These are phyloP conservation scores for Talpa occidentalis DNA, from an alignment of 2,113 vertebrate species.

Conservation along the genomic window DNA sequence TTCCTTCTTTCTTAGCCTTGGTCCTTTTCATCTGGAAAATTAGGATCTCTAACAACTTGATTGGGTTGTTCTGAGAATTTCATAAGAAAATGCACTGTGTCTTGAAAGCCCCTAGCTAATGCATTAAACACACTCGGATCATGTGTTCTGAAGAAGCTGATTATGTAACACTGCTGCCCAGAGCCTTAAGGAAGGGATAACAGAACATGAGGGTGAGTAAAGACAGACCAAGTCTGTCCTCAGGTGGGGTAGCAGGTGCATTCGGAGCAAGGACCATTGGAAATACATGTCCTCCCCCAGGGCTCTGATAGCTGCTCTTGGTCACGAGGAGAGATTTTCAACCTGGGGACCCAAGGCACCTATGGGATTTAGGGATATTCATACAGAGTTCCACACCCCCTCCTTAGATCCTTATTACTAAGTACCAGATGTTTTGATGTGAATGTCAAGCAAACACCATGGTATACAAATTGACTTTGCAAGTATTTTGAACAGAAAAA, in stretches of 20 bases:
- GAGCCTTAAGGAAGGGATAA: background rate
- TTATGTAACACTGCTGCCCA: background rate
- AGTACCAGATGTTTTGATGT: background rate
- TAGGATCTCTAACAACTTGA: background rate
- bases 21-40: background rate
- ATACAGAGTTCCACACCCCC: too few species aligned
- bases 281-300: accelerated
- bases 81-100: background rate
- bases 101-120: background rate
- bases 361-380: background rate
- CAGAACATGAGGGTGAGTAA: background rate
- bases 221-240: too few species aligned
- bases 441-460: background rate
- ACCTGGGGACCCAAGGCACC: background rate
- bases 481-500: background rate
- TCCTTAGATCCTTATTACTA: background rate
- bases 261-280: background rate
- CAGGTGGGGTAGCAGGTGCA: accelerated
- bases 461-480: background rate
- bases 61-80: background rate
- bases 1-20: background rate
- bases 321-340: background rate
- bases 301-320: background rate
- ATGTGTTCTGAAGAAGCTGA: background rate
- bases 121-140: conserved; percentile 27